Evolutionary conservation across 2,113 vertebrate genomes (phyloP).

Genomic region (Pyrgilauda ruficollis): DNA sequence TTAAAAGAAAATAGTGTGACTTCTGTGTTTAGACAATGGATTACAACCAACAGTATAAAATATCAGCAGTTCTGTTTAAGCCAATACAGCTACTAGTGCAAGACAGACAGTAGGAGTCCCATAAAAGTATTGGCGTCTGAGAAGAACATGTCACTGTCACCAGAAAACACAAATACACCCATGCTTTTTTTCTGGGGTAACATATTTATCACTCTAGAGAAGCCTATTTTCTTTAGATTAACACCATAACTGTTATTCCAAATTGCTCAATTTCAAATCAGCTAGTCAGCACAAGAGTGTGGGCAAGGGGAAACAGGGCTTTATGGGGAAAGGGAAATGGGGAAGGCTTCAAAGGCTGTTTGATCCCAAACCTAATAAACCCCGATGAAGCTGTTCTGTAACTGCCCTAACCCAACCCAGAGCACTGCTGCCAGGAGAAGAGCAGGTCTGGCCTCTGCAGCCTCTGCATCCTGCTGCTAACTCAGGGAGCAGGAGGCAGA

Average conservation of each 20-base stretch:
- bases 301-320: not conserved
- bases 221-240: not conserved
- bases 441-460: not conserved
- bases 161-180: not conserved
- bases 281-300: not conserved
- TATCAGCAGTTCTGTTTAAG: not conserved
- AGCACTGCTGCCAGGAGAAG: not conserved
- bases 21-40: not conserved
- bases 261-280: not conserved
- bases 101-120: not conserved
- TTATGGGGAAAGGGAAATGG: not conserved
- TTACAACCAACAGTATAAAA: not conserved
- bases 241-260: not conserved
- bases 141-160: not conserved
- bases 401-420: not conserved
- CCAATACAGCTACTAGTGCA: not conserved
- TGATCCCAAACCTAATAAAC: not conserved
- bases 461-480: not conserved
- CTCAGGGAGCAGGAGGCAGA: not conserved
- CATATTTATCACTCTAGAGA: not conserved
- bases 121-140: not conserved
- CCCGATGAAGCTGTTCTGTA: rapidly evolving
- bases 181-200: not conserved
- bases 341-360: not conserved
- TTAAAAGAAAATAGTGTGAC: not conserved